Conservation (phyloP, 2,797 vertebrate species). For the Miichthys miiuy region DNA sequence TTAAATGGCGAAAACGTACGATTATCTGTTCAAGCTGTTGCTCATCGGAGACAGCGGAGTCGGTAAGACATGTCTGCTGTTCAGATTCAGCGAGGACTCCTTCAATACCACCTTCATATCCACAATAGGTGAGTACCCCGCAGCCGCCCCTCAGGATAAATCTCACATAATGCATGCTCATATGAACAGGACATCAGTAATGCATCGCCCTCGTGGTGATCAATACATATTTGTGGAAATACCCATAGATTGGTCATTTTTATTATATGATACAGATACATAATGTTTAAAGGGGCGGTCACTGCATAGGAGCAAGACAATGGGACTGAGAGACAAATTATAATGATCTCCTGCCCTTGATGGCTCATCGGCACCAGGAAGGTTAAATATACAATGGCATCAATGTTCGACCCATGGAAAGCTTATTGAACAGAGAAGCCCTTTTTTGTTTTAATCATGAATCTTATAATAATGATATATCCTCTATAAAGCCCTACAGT, state of each 20-base stretch:
- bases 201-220: background rate
- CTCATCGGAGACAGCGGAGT: slow-evolving; percentile 98
- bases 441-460: background rate
- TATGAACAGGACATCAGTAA: background rate
- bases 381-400: slow-evolving; percentile 29
- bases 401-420: background rate
- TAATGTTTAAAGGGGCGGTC: slow-evolving; percentile 6
- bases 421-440: background rate
- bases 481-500: background rate
- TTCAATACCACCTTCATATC: slow-evolving; percentile 99
- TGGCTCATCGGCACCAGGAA: slow-evolving; percentile 26
- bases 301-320: slow-evolving; percentile 59
- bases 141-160: slow-evolving; percentile 57
- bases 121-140: slow-evolving; percentile 93
- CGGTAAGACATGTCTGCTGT: slow-evolving; percentile 97
- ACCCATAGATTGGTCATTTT: background rate
- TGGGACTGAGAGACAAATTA: slow-evolving; percentile 36
- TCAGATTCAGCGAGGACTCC: slow-evolving; percentile 97
- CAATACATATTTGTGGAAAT: background rate
- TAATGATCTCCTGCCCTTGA: slow-evolving; percentile 54
- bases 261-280: background rate
- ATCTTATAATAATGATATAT: background rate
- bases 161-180: slow-evolving; percentile 24
- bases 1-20: slow-evolving; percentile 97
- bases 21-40: slow-evolving; percentile 98